Evolutionary conservation across 1,140 invertebrate genomes (phyloP), one percentile per base, ranked within the genome.

Genomic region (Camponotus pennsylvanicus): DNA sequence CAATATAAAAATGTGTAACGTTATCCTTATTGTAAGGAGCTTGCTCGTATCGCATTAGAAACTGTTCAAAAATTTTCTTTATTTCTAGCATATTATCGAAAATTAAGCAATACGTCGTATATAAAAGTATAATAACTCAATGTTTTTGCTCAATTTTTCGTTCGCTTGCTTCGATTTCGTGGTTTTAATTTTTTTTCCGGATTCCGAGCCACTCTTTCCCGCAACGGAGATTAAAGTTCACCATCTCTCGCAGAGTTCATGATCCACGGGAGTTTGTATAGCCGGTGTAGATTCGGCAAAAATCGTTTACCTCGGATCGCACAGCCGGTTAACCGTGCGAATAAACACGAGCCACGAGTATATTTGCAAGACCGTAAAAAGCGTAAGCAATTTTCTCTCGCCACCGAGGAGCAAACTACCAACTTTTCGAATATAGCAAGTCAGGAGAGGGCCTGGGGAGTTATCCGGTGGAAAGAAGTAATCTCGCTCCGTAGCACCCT

Each of bases 391-490:
- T 90, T 75, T 86, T 86, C 69, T 79, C 64, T 86, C 66, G 67
- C 79, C 45, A 61, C 8, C 57, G 15, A 57, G 61, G 67, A 90
- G 69, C 59, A 69, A 86, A 89, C 77, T 66, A 89, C 40, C 49
- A 90, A 92, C 90, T 92, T 90, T 88, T 83, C 69, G 86, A 90
- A 92, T 91, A 89, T 83, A 66, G 70, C 42, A 82, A 66, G 73
- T 45, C 34, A n/a, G 55, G 64, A 69, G 70, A 40, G 69, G 37
- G 32, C 27, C 32, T 45, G 64, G 63, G 15, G 80, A 86, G 76
- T 64, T 63, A 75, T 67, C 64, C 69, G 61, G 32, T 80, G 59
- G 83, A 75, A 88, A 85, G 85, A 86, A 86, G 84, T 86, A 90
- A 92, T 91, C 82, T 91, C 71, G 66, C 34, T 40, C 75, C 86